phyloP scores from a whole-genome alignment of 2,113 vertebrate genomes.

The Mola mola region DNA sequence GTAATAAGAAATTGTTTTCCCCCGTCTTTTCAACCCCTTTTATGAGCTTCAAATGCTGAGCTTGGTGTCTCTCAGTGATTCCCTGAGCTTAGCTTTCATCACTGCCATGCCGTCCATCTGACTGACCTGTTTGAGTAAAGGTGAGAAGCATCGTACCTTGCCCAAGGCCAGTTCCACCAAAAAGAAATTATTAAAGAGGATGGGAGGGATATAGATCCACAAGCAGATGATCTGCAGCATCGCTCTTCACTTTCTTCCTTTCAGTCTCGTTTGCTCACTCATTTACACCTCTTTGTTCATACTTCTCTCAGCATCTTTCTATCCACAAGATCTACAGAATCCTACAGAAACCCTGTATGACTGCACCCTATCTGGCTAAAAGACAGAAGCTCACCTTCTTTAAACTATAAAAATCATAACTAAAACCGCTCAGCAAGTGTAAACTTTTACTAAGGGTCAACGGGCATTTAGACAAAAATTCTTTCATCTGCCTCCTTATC shows the following conservation, averaged over 20 bases:
- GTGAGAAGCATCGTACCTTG: conserved; percentile 45
- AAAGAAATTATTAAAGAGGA: conserved; percentile 47
- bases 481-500: too few relatives aligned
- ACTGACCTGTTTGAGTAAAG: conserved; percentile 56
- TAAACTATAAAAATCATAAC: too few relatives aligned
- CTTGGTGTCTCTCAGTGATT: conserved; percentile 16
- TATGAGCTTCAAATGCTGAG: conserved; percentile 49
- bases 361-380: too few relatives aligned
- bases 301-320: conserved; percentile 15
- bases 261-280: conserved; percentile 1
- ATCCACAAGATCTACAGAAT: neutral
- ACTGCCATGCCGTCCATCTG: conserved; percentile 19
- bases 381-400: too few relatives aligned
- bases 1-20: conserved; percentile 29
- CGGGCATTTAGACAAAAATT: too few relatives aligned
- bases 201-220: conserved; percentile 11
- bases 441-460: too few relatives aligned
- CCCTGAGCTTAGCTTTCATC: conserved; percentile 47
- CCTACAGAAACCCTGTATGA: too few relatives aligned
- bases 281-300: conserved; percentile 13
- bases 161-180: conserved; percentile 41
- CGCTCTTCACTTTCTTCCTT: conserved; percentile 9
- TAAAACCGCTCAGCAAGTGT: too few relatives aligned
- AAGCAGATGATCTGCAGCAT: conserved; percentile 15
- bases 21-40: neutral